A percentile compares a stretch with the other conserved stretches of the same genome.
Conservation (phyloP, 1,140 invertebrate genomes). For the Drosophila watanabei region DNA sequence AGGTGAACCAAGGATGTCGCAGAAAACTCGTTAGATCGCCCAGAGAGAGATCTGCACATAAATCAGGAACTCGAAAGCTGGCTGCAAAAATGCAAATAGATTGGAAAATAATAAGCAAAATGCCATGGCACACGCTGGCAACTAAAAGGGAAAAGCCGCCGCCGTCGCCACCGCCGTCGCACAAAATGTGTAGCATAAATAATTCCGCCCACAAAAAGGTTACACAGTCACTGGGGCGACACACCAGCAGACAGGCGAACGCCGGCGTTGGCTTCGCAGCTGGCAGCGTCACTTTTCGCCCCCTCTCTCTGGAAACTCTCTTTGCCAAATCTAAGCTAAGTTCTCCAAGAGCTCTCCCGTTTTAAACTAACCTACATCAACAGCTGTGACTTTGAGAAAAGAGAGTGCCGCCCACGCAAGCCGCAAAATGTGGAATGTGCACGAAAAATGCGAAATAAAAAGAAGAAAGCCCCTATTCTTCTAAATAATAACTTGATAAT, state of each 20-base stretch:
- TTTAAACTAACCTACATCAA: slow-evolving; percentile 82
- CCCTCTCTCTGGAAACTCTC: neutral
- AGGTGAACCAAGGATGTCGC: slow-evolving; percentile 67
- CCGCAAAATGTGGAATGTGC: slow-evolving; percentile 22
- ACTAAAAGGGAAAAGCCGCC: slow-evolving; percentile 41
- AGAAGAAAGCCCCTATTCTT: neutral
- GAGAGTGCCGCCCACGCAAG: slow-evolving; percentile 54
- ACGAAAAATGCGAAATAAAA: neutral
- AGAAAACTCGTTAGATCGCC: slow-evolving; percentile 21
- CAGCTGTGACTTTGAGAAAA: slow-evolving; percentile 60
- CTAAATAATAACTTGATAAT: neutral
- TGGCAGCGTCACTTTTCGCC: slow-evolving; percentile 4
- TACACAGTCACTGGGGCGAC: slow-evolving; percentile 80
- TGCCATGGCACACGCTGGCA: slow-evolving; percentile 36
- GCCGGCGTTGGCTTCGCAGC: slow-evolving; percentile 25
- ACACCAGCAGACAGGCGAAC: slow-evolving; percentile 59
- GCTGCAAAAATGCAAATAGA: slow-evolving; percentile 70
- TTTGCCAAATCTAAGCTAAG: neutral
- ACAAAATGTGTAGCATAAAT: slow-evolving; percentile 80
- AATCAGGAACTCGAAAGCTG: slow-evolving; percentile 47
- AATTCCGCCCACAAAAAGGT: slow-evolving; percentile 81
- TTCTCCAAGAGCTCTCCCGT: slow-evolving; percentile 1
- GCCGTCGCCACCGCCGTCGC: slow-evolving; percentile 12
- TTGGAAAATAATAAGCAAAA: slow-evolving; percentile 75
- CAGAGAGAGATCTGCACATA: slow-evolving; percentile 44